phyloP scores from a whole-genome alignment of 2,797 vertebrate genomes.

The Centropyge bicolor region DNA sequence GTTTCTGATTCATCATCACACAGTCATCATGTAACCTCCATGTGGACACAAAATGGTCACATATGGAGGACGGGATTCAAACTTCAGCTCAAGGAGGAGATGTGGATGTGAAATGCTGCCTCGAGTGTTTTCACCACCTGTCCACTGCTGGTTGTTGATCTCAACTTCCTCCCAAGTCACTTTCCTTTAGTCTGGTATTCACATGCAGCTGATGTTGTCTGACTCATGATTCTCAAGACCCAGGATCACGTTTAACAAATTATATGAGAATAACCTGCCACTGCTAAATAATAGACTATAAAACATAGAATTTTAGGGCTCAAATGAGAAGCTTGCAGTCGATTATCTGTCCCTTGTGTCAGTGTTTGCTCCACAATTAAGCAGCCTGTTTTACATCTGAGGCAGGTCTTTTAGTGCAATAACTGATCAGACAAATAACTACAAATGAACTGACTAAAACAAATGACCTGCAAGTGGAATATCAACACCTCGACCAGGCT shows the following conservation, averaged over 20 bases:
- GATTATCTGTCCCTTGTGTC: too few relatives aligned
- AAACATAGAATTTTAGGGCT: background rate
- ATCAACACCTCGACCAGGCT: background rate
- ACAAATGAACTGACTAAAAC: background rate
- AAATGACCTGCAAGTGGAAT: background rate
- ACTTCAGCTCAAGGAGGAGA: background rate
- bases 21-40: background rate
- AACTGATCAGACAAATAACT: background rate
- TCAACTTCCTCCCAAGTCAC: background rate
- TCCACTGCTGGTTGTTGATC: background rate
- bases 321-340: background rate
- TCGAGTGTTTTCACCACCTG: background rate
- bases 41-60: background rate
- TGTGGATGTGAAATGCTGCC: accelerated
- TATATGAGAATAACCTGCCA: too few relatives aligned
- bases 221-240: too few relatives aligned
- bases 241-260: too few relatives aligned
- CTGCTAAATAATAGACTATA: background rate
- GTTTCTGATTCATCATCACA: background rate
- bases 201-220: background rate
- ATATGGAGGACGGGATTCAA: background rate
- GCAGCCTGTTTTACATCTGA: background rate
- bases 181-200: background rate
- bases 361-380: background rate
- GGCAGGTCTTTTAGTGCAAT: background rate